Evolutionary conservation across 2,113 vertebrate species (phyloP).

Genomic region (Microcebus lehilahytsara): DNA sequence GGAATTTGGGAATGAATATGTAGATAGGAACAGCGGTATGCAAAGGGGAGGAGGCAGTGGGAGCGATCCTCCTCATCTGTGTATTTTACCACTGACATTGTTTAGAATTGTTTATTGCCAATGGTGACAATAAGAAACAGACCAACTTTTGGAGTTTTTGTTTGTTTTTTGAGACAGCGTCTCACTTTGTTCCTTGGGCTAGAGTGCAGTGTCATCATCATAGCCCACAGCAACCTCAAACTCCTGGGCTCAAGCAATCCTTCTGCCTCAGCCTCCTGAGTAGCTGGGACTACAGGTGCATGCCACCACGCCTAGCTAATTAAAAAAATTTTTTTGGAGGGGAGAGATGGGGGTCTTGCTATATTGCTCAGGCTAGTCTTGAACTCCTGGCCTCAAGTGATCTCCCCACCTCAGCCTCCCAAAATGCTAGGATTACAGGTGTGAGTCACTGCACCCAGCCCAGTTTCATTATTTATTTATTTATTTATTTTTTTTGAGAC

Average conservation of each 20-base stretch:
- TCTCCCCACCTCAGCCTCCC: background rate
- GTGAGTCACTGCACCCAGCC: background rate
- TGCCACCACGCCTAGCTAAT: background rate
- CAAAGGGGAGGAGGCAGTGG: no score
- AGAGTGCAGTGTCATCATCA: no score
- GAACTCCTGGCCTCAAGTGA: background rate
- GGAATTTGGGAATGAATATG: no score
- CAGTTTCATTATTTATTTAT: no score
- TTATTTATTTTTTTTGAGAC: no score
- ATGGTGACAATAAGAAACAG: no score
- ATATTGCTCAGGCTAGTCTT: background rate
- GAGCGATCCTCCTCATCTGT: no score
- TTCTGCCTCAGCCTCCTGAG: background rate
- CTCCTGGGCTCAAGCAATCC: background rate
- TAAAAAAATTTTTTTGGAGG: background rate
- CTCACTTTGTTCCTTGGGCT: no score
- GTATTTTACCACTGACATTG: no score
- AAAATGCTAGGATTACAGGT: background rate
- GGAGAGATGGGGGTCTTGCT: background rate
- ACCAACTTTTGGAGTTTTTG: background rate
- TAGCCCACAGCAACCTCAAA: no score
- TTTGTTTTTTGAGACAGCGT: background rate
- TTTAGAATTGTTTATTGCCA: no score
- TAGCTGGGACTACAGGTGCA: background rate
- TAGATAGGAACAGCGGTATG: no score